Evolutionary conservation across 2,797 vertebrate species (phyloP), one percentile per base, ranked within the genome.

Genomic region (Pangasius sanitwongsei): DNA sequence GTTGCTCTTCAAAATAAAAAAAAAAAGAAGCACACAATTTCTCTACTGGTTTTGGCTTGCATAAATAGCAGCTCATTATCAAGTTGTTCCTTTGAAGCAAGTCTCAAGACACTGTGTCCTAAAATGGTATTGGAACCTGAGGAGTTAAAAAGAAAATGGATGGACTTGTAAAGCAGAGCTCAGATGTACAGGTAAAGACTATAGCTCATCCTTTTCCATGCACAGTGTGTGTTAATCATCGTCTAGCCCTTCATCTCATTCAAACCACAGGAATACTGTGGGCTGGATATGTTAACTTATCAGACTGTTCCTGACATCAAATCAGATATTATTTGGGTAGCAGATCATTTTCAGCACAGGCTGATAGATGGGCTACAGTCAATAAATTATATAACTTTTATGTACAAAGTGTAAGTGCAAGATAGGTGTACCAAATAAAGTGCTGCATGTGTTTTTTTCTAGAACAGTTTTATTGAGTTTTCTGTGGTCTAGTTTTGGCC

Each of bases 241-340:
- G 3, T 69, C 41, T 50, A 69, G 41, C 28, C 28, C 63, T 31
- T 69, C 48, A 85, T 69, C 44, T 31, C 16, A 53, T 69, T 85
- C 25, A 85, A 15, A 16, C 61, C 41, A 84, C 41, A 50, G 82
- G 82, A 50, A 37, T 28, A 37, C 37, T 63, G 2, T 41, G 20
- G 41, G 41, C 15, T 84, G 28, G 61, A n/a, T 85, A 65, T 50
- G 44, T n/a, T 84, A 16, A 1, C 61, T 50, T 67, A 15, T 84
- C 41, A 67, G 63, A 85, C 44, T 50, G 41, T 67, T 50, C 28
- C 44, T 84, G 83, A 85, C 83, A 69, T 84, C 61, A 67, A 9
- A 67, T 84, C 28, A 16, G 61, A 84, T 67, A 37, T 63, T 44
- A 85, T 53, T 37, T 31, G 31, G 83, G 44, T 23, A 69, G 83